Conservation (phyloP, 1,140 invertebrate genomes). For the Zaprionus gabonicus region DNA sequence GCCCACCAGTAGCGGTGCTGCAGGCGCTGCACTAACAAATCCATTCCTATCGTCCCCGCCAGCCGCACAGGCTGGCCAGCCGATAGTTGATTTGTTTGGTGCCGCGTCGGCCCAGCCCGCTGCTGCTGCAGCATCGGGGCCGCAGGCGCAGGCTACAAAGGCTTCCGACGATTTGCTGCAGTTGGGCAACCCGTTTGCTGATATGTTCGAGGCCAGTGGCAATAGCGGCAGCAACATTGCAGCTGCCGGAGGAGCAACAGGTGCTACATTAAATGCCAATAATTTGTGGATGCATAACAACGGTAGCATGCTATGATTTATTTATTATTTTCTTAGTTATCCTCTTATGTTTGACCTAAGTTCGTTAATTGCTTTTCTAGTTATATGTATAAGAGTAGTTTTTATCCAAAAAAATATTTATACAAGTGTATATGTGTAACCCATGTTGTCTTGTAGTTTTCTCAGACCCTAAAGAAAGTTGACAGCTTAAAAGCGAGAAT, state of each 20-base stretch:
- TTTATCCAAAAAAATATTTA: constrained; percentile 30
- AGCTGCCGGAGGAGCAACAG: constrained; percentile 84
- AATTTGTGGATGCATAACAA: constrained; percentile 90
- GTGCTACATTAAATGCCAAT: constrained; percentile 85
- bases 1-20: constrained; percentile 86
- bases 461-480: constrained; percentile 33
- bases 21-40: constrained; percentile 90
- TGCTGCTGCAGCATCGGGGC: constrained; percentile 73
- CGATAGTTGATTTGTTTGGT: constrained; percentile 92
- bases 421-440: constrained; percentile 30
- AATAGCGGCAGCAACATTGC: constrained; percentile 83
- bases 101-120: constrained; percentile 85
- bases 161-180: constrained; percentile 95
- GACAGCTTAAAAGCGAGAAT: constrained; percentile 9
- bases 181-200: constrained; percentile 95
- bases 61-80: constrained; percentile 87
- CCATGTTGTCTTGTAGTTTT: constrained; percentile 44
- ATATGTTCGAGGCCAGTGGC: constrained; percentile 89
- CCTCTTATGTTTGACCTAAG: constrained; percentile 41
- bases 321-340: constrained; percentile 65
- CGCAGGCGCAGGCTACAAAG: constrained; percentile 85
- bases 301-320: constrained; percentile 85
- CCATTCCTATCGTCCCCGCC: constrained; percentile 91
- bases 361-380: constrained; percentile 52
- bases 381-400: constrained; percentile 48